Evolutionary conservation across 2,113 vertebrate genomes (phyloP).

Genomic region (Casuarius casuarius): DNA sequence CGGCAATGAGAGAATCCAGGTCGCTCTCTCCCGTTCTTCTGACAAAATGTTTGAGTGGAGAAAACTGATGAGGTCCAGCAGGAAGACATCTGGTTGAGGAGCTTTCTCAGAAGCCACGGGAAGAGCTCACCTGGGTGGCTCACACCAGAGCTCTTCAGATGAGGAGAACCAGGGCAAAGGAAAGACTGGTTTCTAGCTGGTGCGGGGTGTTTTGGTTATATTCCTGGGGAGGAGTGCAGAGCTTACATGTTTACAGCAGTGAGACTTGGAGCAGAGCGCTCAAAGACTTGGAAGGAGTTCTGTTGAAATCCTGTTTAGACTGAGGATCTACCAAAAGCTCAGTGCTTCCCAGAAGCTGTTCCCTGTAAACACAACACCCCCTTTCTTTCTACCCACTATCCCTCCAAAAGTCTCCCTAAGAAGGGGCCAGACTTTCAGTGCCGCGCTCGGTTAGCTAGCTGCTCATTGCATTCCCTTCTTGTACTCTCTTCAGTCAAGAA

Average conservation of each 20-base stretch:
- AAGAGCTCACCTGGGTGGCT: background rate
- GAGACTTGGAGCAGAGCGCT: background rate
- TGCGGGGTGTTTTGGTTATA: fast-evolving
- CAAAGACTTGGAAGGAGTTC: background rate
- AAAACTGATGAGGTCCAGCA: background rate
- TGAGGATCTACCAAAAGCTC: background rate
- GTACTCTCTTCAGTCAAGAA: background rate
- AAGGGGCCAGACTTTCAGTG: background rate
- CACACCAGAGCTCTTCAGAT: background rate
- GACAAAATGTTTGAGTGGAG: background rate
- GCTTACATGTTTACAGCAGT: fast-evolving
- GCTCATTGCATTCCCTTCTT: background rate
- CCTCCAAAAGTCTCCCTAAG: background rate
- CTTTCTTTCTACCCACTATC: background rate
- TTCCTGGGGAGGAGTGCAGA: background rate
- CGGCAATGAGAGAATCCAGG: background rate
- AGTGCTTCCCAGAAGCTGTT: background rate
- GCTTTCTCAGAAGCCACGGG: too few species aligned
- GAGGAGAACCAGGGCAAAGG: background rate
- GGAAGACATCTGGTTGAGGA: background rate
- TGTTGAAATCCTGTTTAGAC: background rate
- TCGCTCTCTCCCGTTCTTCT: background rate
- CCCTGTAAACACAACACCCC: background rate
- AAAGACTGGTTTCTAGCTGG: background rate
- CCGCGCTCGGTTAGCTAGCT: background rate